Conservation (phyloP, 2,113 vertebrate genomes). For the Eurystomus gularis region DNA sequence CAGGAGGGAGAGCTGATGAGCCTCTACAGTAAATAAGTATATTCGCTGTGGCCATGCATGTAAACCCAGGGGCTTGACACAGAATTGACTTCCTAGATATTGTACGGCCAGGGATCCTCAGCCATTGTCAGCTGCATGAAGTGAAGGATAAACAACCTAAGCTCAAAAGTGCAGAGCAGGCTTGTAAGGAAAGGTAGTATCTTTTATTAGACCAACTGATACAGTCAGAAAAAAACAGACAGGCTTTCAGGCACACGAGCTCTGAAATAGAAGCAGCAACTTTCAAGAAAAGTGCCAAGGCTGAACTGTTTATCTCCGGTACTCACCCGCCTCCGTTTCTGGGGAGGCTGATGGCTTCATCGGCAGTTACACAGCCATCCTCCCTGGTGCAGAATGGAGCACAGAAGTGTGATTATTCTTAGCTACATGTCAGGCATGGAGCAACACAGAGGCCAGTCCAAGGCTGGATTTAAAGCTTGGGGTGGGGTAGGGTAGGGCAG, state of each 20-base stretch:
- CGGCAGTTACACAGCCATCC: rapidly evolving
- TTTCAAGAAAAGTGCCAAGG: background rate
- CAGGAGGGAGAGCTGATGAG: background rate
- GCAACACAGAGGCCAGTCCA: background rate
- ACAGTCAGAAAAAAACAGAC: background rate
- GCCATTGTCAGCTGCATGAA: background rate
- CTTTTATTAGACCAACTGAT: conserved; percentile 33
- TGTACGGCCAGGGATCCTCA: background rate
- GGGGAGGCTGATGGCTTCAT: background rate
- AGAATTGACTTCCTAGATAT: background rate
- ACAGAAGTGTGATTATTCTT: background rate
- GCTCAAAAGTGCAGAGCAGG: conserved; percentile 2
- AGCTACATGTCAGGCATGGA: rapidly evolving
- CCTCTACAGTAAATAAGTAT: background rate
- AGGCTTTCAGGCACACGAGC: background rate
- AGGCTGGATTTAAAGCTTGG: background rate
- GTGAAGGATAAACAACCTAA: background rate
- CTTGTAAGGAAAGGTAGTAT: background rate
- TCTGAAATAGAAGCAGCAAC: conserved; percentile 25
- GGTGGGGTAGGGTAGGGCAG: background rate
- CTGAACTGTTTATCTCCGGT: background rate
- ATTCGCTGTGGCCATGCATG: background rate
- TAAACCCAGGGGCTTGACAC: background rate
- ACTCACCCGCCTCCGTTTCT: rapidly evolving
- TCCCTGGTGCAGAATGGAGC: background rate